Evolutionary conservation across 53 echinoderm and acorn worm species (phyloP).

Genomic region (Mesocentrotus franciscanus): DNA sequence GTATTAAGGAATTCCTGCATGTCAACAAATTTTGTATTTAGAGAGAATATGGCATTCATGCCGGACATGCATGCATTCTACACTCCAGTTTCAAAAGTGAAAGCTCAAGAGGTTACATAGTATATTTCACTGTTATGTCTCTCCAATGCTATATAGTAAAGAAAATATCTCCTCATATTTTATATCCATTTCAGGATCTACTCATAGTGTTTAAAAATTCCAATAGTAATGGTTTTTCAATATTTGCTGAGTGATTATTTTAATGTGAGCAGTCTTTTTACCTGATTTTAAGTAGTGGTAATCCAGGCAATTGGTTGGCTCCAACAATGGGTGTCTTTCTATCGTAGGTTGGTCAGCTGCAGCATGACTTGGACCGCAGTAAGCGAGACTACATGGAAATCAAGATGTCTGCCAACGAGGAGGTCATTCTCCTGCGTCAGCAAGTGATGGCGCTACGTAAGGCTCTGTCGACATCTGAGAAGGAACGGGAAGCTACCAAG

Average conservation of each 20-base stretch:
- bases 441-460: constrained; percentile 90
- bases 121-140: too few species aligned
- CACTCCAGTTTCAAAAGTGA: too few species aligned
- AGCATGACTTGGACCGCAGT: constrained; percentile 89
- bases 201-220: background rate
- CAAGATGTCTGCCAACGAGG: constrained; percentile 96
- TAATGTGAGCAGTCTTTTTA: background rate
- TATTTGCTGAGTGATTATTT: background rate
- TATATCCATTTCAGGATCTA: too few species aligned
- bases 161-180: too few species aligned
- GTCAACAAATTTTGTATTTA: too few species aligned
- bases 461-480: constrained; percentile 89
- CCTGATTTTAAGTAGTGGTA: background rate
- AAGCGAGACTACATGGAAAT: constrained; percentile 91
- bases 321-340: background rate
- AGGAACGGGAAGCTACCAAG: constrained; percentile 86
- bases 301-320: background rate
- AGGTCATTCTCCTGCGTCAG: constrained; percentile 95
- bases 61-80: too few species aligned
- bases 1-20: too few species aligned
- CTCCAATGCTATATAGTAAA: too few species aligned
- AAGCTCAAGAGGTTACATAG: too few species aligned
- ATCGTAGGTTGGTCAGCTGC: constrained; percentile 74
- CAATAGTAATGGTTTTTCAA: background rate
- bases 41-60: too few species aligned